Conservation (phyloP, 2,113 vertebrate species). For the Meleagris gallopavo region DNA sequence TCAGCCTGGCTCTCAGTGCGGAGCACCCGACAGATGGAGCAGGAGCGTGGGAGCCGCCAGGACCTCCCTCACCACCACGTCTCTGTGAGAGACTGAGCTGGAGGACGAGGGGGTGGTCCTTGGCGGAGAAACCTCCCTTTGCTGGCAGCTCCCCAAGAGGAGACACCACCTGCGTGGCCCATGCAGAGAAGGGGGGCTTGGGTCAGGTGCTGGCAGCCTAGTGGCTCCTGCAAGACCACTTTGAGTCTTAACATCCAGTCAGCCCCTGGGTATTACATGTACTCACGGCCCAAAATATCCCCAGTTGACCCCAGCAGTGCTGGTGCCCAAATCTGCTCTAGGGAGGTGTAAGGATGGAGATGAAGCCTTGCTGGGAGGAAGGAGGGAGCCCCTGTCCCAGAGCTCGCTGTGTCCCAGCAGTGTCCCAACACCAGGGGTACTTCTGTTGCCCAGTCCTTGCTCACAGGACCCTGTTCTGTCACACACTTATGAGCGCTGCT, state of each 20-base stretch:
- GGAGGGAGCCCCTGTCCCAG: neutral
- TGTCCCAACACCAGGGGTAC: neutral
- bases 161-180: neutral
- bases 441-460: neutral
- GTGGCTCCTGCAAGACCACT: neutral
- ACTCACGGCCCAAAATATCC: neutral
- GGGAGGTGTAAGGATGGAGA: neutral
- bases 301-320: neutral
- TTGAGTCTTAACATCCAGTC: neutral
- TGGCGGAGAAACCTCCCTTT: slow-evolving; percentile 45
- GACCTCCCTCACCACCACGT: slow-evolving; percentile 12
- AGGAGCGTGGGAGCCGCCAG: slow-evolving; percentile 34
- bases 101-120: slow-evolving; percentile 62
- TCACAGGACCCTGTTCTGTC: neutral
- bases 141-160: slow-evolving; percentile 39
- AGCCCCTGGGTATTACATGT: too few species aligned
- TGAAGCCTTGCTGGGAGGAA: neutral
- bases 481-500: neutral
- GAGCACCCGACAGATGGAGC: slow-evolving; percentile 32
- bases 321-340: neutral
- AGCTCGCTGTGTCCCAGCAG: neutral
- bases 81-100: neutral
- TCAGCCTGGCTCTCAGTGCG: neutral
- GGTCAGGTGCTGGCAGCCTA: neutral
- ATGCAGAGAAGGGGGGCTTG: neutral